phyloP scores from a whole-genome alignment of 37 sponge, comb jelly and placozoan species.

The Geodia barretti region DNA sequence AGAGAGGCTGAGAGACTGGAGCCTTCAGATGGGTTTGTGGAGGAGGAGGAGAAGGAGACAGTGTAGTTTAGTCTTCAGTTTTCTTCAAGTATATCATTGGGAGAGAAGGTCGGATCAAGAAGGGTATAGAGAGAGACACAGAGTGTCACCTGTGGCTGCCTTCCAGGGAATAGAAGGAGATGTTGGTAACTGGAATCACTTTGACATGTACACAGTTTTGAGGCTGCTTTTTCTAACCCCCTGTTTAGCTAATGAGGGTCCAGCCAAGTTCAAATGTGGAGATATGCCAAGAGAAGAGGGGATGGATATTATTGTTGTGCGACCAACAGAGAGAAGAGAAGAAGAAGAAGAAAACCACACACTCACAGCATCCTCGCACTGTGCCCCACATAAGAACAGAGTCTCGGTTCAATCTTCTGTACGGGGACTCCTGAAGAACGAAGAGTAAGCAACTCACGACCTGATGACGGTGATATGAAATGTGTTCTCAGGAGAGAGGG shows the following conservation, averaged over 20 bases:
- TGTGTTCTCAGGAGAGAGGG: too few relatives aligned
- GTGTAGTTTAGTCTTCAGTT: constrained; percentile 30
- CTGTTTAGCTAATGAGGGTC: constrained; percentile 26
- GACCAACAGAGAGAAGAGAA: constrained; percentile 38
- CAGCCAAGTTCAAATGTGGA: neutral
- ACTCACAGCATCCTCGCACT: constrained; percentile 79
- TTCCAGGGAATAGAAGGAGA: constrained; percentile 35
- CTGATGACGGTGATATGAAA: too few relatives aligned
- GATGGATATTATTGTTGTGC: constrained; percentile 67
- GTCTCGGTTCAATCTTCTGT: constrained; percentile 40
- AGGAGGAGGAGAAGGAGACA: constrained; percentile 2
- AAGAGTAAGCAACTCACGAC: too few relatives aligned
- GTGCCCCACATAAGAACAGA: constrained; percentile 8
- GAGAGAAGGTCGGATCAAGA: constrained; percentile 44
- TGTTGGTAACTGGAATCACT: too few relatives aligned
- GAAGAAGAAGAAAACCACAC: constrained; percentile 43
- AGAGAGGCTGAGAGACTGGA: neutral
- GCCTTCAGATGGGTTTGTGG: too few relatives aligned
- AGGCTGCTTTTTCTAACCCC: too few relatives aligned
- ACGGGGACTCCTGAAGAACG: neutral
- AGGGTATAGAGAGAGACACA: constrained; percentile 69
- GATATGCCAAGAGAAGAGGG: constrained; percentile 52
- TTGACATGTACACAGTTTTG: too few relatives aligned
- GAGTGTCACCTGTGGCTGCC: constrained; percentile 54
- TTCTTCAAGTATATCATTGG: constrained; percentile 85